Base-by-base conservation (phyloP, 2,797 vertebrate species). In the Falco columbarius region DNA sequence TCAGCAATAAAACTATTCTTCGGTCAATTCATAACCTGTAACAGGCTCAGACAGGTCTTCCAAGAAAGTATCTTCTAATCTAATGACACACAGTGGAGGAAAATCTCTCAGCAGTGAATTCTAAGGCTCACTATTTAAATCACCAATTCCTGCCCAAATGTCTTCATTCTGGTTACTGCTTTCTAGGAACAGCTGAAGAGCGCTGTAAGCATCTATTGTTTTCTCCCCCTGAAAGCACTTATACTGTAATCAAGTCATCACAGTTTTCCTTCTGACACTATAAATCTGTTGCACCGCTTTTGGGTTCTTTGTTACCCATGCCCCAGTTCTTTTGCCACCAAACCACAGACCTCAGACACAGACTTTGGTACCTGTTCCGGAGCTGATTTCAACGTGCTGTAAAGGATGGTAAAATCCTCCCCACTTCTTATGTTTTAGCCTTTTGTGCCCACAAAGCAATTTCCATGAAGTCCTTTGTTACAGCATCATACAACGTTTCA, bases 111-210 rank as follows among this genome's bases (percentile, higher is more conserved):
- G 54, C 32, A 79, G 12, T 49, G 54, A 81, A 65, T 49, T 46
- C 40, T 54, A 81, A 55, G 34, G 32, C 38, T 67, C 27, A 3
- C 56, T 46, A 40, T 32, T 83, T 70, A 86, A 83, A 90, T 80
- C 30, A 38, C 3, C 32, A 14, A 62, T 89, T 87, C 76, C 90
- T 61, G 44, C 11, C 47, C 23, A 12, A 76, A 66, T 80, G 67
- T 71, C 68, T 63, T 59, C 52, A 30, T 42, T 91, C 61, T 76
- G 67, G 26, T 73, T 82, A 70, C 3, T 14, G 47, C 67, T 90
- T 95, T 94, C 89, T 80, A 93, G 59, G 91, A 92, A 82, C 10
- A 49, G 12, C 47, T 95, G 26, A 86, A 85, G 47, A 91, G 22
- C 38, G 17, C 34, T 59, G 22, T 46, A 73, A 93, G 42, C 21